These are phyloP conservation scores for Proteles cristata DNA, from an alignment of 2,113 vertebrate species.

Conservation along the genomic window DNA sequence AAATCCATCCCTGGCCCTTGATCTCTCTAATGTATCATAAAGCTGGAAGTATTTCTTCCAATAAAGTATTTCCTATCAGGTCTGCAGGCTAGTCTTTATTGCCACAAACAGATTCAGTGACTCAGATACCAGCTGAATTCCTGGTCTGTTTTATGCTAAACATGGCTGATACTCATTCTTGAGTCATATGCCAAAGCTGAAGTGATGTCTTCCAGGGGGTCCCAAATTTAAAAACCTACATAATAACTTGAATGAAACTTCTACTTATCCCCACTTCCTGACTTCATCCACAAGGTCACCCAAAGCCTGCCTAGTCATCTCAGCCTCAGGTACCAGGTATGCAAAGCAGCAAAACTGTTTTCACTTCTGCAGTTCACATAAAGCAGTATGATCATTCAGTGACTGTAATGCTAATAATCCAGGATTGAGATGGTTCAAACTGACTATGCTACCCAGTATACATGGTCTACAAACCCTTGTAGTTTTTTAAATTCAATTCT, in stretches of 20 bases:
- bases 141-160: background rate
- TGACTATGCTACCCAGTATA: background rate
- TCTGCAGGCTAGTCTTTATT: background rate
- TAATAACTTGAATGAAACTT: background rate
- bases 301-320: background rate
- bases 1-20: background rate
- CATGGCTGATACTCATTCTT: background rate
- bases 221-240: conserved; percentile 27
- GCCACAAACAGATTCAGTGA: background rate
- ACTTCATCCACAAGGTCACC: background rate
- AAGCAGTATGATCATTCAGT: background rate
- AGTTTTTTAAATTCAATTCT: background rate
- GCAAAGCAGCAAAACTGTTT: background rate
- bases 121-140: background rate
- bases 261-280: background rate
- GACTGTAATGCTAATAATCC: background rate
- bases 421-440: background rate
- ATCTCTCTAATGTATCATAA: background rate
- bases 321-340: background rate
- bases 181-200: background rate
- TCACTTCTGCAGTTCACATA: background rate
- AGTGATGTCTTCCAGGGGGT: background rate
- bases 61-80: background rate
- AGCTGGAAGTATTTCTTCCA: background rate
- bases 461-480: background rate